Evolutionary conservation across 2,888 invertebrate genomes (phyloP).

Genomic region (Catocala fraxini): DNA sequence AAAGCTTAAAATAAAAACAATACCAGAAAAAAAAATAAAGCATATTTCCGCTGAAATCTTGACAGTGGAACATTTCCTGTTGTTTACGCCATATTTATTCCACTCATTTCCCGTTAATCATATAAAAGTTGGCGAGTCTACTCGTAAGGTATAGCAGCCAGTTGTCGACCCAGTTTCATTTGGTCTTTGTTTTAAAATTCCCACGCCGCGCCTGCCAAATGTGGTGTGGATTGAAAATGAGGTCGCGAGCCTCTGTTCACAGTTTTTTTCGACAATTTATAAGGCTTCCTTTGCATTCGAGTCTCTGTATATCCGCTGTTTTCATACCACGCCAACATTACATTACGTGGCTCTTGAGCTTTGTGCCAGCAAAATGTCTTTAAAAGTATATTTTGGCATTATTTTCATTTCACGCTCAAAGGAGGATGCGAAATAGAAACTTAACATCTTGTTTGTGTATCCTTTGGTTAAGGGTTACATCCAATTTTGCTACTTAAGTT

Average conservation of each 20-base stretch:
- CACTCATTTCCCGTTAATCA: conserved; percentile 38
- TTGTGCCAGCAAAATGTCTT: conserved; percentile 2
- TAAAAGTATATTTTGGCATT: neutral
- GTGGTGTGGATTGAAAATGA: conserved; percentile 59
- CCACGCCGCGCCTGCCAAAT: conserved; percentile 69
- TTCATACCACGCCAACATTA: conserved; percentile 41
- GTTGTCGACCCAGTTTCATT: conserved; percentile 48
- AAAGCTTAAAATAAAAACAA: too few relatives aligned
- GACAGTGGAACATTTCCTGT: too few relatives aligned
- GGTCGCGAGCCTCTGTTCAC: conserved; percentile 59
- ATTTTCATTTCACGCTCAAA: conserved; percentile 1
- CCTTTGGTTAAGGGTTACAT: too few relatives aligned
- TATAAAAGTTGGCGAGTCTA: conserved; percentile 40
- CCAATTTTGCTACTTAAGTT: too few relatives aligned
- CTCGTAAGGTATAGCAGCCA: conserved; percentile 39
- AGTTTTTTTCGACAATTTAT: conserved; percentile 41
- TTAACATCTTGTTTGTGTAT: too few relatives aligned
- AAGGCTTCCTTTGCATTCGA: conserved; percentile 50
- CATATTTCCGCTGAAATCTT: too few relatives aligned
- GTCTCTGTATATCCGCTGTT: conserved; percentile 34
- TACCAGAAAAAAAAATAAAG: too few relatives aligned
- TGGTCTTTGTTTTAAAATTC: conserved; percentile 72
- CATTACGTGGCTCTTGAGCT: conserved; percentile 22
- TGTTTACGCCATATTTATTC: conserved; percentile 11
- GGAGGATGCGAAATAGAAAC: neutral